phyloP scores from a whole-genome alignment of 2,797 vertebrate genomes.

The Mus caroli region DNA sequence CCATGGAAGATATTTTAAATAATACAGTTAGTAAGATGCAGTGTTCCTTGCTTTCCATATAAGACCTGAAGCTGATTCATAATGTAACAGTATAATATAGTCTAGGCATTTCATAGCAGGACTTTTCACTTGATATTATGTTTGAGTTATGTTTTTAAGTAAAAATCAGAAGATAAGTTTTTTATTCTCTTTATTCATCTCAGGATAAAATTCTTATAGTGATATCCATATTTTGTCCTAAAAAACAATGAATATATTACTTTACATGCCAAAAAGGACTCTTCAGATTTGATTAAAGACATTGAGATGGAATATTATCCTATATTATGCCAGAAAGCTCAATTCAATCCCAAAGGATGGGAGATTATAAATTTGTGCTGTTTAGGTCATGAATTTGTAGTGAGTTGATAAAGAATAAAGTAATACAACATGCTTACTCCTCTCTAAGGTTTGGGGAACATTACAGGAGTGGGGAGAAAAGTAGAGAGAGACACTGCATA shows the following conservation, averaged over 20 bases:
- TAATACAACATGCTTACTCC: background rate
- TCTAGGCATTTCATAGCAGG: background rate
- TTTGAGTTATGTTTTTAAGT: slow-evolving; percentile 12
- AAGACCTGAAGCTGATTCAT: slow-evolving; percentile 17
- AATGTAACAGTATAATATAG: background rate
- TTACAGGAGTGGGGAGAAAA: background rate
- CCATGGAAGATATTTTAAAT: slow-evolving; percentile 1
- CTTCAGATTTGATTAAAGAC: background rate
- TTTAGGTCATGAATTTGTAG: background rate
- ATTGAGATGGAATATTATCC: background rate
- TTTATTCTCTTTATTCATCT: background rate
- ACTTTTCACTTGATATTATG: slow-evolving; percentile 5
- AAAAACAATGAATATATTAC: background rate
- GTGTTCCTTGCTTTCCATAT: background rate
- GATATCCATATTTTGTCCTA: background rate
- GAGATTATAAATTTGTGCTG: background rate
- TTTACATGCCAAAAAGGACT: background rate
- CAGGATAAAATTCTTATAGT: background rate
- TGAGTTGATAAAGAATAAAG: background rate
- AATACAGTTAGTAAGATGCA: background rate
- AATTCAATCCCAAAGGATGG: background rate
- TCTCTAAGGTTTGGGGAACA: background rate
- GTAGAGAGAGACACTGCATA: background rate
- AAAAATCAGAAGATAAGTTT: background rate
- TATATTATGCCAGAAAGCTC: background rate